These are phyloP conservation scores for Apostichopus japonicus DNA, from an alignment of 35 echinoderm and acorn worm genomes.

Conservation along the genomic window DNA sequence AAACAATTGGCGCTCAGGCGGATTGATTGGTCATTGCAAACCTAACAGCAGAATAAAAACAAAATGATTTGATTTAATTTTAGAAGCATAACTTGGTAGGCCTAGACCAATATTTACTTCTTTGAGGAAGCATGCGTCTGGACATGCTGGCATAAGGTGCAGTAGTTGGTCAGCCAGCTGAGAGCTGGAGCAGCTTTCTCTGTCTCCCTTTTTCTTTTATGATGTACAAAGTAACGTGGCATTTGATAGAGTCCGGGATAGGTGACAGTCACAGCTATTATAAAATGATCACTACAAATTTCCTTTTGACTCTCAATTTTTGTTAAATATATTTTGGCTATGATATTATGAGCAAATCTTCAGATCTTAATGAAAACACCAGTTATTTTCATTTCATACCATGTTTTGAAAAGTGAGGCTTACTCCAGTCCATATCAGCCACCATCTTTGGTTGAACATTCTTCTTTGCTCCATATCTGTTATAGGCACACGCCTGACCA, in stretches of 20 bases:
- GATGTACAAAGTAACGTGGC: too few species aligned
- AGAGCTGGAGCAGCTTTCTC: too few species aligned
- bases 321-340: too few species aligned
- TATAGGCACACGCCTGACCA: too few species aligned
- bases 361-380: neutral
- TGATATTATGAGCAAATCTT: too few species aligned
- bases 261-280: too few species aligned
- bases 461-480: too few species aligned
- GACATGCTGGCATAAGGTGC: conserved; percentile 9
- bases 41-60: neutral
- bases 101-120: neutral
- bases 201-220: too few species aligned
- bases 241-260: too few species aligned
- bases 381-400: neutral
- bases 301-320: too few species aligned
- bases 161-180: neutral
- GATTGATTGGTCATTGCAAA: conserved; percentile 15
- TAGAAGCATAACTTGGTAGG: neutral
- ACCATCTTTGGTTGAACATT: too few species aligned
- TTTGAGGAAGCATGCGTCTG: neutral
- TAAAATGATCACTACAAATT: too few species aligned
- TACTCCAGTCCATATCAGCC: neutral
- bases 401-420: neutral
- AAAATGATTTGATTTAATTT: neutral
- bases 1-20: conserved; percentile 11